A percentile compares a stretch with the other conserved stretches of the same genome.
phyloP scores from a whole-genome alignment of 2,888 invertebrate genomes.

The Dioctria linearis region DNA sequence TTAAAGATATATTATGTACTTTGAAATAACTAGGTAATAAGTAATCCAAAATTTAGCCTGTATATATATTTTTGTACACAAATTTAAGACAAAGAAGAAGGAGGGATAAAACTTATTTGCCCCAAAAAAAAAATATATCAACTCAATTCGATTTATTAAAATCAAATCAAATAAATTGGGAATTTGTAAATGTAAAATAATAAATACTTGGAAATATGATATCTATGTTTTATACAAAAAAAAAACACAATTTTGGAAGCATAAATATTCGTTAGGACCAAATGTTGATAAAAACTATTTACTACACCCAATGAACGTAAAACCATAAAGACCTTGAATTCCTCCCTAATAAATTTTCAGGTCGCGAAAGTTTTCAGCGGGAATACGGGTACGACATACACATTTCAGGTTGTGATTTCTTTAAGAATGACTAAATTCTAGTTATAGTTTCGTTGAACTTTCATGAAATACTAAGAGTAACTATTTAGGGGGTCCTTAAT shows the following conservation, averaged over 20 bases:
- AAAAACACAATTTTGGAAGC: slow-evolving; percentile 37
- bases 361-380: too few species aligned
- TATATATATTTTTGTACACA: slow-evolving; percentile 55
- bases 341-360: too few species aligned
- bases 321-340: too few species aligned
- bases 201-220: slow-evolving; percentile 37
- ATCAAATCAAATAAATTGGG: slow-evolving; percentile 36
- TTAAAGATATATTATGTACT: slow-evolving; percentile 14
- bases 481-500: too few species aligned
- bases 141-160: slow-evolving; percentile 35
- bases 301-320: too few species aligned
- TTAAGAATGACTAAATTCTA: too few species aligned
- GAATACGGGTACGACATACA: too few species aligned
- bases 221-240: slow-evolving; percentile 1
- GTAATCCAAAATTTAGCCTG: slow-evolving; percentile 48
- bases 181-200: slow-evolving; percentile 48
- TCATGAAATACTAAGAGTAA: too few species aligned
- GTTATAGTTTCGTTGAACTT: too few species aligned
- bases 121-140: slow-evolving; percentile 15
- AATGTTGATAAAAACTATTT: too few species aligned
- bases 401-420: too few species aligned
- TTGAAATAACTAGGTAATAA: slow-evolving; percentile 42
- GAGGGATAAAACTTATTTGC: slow-evolving; percentile 20
- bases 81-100: slow-evolving; percentile 40
- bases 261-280: not conserved